These are phyloP conservation scores for Sussaba pulchella DNA, from an alignment of 2,888 invertebrate genomes.

Conservation along the genomic window DNA sequence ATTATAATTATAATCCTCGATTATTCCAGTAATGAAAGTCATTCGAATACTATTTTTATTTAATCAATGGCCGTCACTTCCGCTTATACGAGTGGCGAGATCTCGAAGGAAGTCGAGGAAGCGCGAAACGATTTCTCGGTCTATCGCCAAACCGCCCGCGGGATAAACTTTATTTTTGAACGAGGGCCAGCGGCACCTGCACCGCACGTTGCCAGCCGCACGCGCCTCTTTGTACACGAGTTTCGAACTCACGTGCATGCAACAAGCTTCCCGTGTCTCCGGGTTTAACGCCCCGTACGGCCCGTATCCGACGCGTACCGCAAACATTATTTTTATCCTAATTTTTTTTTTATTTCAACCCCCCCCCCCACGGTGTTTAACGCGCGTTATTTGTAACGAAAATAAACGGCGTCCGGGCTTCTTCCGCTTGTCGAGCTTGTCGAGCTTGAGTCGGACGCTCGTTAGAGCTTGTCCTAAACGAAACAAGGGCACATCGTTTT, in stretches of 20 bases:
- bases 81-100: too few relatives aligned
- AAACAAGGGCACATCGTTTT: slow-evolving; percentile 19
- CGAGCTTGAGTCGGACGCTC: background rate
- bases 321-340: slow-evolving; percentile 77
- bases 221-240: background rate
- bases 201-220: background rate
- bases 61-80: too few relatives aligned
- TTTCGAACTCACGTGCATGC: slow-evolving; percentile 2
- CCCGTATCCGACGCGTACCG: slow-evolving; percentile 15
- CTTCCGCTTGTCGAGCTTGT: slow-evolving; percentile 21
- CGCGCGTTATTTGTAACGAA: slow-evolving; percentile 74
- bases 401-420: slow-evolving; percentile 72
- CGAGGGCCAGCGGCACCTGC: slow-evolving; percentile 13
- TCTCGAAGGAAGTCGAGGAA: slow-evolving; percentile 14
- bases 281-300: slow-evolving; percentile 58
- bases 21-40: too few relatives aligned
- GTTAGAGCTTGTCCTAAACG: background rate
- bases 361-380: slow-evolving; percentile 68
- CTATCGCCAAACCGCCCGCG: slow-evolving; percentile 39
- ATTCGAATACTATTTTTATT: too few relatives aligned
- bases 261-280: slow-evolving; percentile 21
- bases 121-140: slow-evolving; percentile 20
- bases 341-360: slow-evolving; percentile 57
- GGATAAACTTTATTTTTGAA: slow-evolving; percentile 39
- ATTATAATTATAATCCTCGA: too few relatives aligned